Evolutionary conservation across 1,140 invertebrate species (phyloP), one percentile per base, ranked within the genome.

Genomic region (Copidosoma floridanum): DNA sequence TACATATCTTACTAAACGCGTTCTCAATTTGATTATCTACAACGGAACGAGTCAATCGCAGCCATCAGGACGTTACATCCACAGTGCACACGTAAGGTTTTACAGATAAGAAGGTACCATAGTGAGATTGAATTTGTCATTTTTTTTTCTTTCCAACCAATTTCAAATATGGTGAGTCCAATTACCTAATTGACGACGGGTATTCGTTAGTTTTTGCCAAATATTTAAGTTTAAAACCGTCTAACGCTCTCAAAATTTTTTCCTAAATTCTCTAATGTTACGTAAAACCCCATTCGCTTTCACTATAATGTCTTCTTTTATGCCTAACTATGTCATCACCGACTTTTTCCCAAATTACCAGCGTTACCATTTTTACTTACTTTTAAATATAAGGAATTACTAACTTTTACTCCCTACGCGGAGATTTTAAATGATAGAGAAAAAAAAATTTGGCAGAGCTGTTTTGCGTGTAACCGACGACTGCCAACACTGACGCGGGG

Each of bases 61-160:
- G 29, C 29, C 26, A 20, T 23, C 26, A 6, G 12, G 35, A 41
- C 12, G 16, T 27, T 23, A 27, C 37, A 35, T 52, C 52, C 18
- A 35, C n/a, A 47, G 20, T 7, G n/a, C 14, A 37, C 18, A 43
- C 12, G 26, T 23, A 44, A 43, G 10, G 41, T 24, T 52, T 46
- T 29, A 32, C 14, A 38, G 18, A 37, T n/a, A 44, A 46, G 57
- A 59, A 59, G 23, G n/a, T 52, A 52, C 48, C 38, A 51, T 52
- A 52, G 48, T 59, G 48, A 59, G 53, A 59, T 59, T 59, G 40
- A 59, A 37, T 58, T 37, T n/a, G n/a, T n/a, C n/a, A n/a, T n/a
- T n/a, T n/a, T n/a, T 35, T 29, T 50, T 40, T 37, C 23, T 26
- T 20, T 26, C 16, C 12, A 43, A 29, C 27, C 40, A 44, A 51